Conservation (phyloP, 2,797 vertebrate genomes). For the Chrosomus eos region DNA sequence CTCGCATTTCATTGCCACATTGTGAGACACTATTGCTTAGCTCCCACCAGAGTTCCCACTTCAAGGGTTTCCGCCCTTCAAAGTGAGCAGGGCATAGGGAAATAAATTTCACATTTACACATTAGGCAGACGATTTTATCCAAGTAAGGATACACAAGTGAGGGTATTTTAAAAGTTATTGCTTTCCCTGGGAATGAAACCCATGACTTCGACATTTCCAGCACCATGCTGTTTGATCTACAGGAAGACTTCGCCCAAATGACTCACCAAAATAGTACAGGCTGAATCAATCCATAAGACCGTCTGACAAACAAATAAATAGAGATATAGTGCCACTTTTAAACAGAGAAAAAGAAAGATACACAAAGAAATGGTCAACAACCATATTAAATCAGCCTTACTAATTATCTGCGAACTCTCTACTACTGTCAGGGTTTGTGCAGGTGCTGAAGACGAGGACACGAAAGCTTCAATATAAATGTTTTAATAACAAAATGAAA, state of each 20-base stretch:
- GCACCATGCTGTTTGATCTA: neutral
- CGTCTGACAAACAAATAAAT: constrained; percentile 7
- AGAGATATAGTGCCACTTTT: neutral
- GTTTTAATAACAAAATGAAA: no score
- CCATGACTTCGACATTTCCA: neutral
- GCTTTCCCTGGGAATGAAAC: no score
- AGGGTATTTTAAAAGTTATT: no score
- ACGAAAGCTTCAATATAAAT: no score
- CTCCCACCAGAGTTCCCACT: neutral
- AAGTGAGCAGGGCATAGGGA: neutral
- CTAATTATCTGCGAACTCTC: no score
- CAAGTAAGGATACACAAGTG: neutral
- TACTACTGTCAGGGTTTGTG: no score
- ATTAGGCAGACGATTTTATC: neutral
- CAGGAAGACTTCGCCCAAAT: neutral
- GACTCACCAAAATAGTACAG: neutral
- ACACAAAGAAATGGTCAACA: neutral
- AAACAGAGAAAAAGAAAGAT: neutral
- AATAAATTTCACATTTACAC: neutral
- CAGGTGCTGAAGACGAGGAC: no score
- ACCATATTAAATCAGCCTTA: neutral
- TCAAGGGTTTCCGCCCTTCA: neutral
- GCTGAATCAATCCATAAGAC: constrained; percentile 3
- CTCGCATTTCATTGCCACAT: neutral
- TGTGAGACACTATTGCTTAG: neutral